Evolutionary conservation across 53 echinoderm and acorn worm species (phyloP), one percentile per base, ranked within the genome.

Genomic region (Stichopus horrens): DNA sequence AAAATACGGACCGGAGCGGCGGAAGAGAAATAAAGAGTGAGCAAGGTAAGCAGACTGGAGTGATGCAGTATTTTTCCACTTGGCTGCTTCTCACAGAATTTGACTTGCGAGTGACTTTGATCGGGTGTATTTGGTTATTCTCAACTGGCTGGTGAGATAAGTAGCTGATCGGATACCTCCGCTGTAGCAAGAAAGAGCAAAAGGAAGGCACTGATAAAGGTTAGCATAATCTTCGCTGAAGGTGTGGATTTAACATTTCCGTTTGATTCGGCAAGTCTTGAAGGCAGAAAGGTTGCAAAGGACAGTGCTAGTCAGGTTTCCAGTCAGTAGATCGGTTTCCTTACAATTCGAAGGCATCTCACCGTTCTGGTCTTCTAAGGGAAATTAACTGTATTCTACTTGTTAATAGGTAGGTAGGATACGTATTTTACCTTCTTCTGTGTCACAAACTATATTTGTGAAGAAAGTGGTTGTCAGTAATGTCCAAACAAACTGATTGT

Each of bases 221-320:
- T 57, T 81, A 81, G 81, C 81, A 56, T 81, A 81, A 81, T 81
- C 81, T 56, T n/a, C 81, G 81, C 81, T 81, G 81, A 81, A 81
- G 81, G 81, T 81, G 81, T 81, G 81, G 81, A 81, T 81, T 81
- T 81, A 81, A 81, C 81, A 81, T 81, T 81, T 81, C 81, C 81
- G 81, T 81, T 81, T n/a, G 81, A 58, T 56, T 81, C 21, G 81
- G 81, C 57, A 53, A 57, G 81, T 81, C 58, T 81, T 53, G 57
- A 14, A 52, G 76, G 53, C 76, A 76, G 76, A 18, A 14, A 76
- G 51, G 76, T 76, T 52, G 51, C 16, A 52, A 53, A 76, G 76
- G 76, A 76, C 76, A 76, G 76, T 16, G 51, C 76, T 76, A 7
- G 51, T 7, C 21, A 76, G 76, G 51, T 11, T 51, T 51, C 76